Base-by-base conservation (phyloP, 2,797 vertebrate genomes). In the Semaprochilodus insignis region DNA sequence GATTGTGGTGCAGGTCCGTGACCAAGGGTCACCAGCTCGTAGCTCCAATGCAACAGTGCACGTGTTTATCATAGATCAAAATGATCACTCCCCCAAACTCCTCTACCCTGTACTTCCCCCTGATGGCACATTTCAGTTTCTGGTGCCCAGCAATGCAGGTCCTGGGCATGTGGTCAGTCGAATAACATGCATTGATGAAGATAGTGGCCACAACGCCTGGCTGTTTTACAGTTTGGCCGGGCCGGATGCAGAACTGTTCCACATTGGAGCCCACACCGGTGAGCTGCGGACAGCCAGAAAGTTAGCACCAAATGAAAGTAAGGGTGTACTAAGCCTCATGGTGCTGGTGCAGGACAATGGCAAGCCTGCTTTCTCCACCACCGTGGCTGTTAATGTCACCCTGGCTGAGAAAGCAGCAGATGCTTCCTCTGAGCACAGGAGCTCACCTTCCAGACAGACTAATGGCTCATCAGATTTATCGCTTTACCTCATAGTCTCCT, bases 131-230 rank as follows among this genome's bases (percentile, higher is more conserved):
- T 78, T 89, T 27, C 89, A 91, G 4, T 94, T 95, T 83, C 91
- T 86, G 19, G 88, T 96, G 76, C 94, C 91, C 0, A 92, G 92
- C 15, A 93, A 94, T 19, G 92, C 91, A 21, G 91, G 92, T n/a
- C 65, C 89, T 0, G 96, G 95, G 48, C 93, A 95, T 65, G 83
- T 96, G 83, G 90, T 96, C 77, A 94, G 94, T 77, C 95, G 96
- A 81, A 94, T 97, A 86, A 92, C 94, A 44, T 96, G 94, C 0
- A 91, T 96, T 81, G 96, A 96, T 65, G 93, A 91, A 0, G 96
- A 96, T 8, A 93, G 95, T 0, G 96, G 96, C 40, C 93, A 96
- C 87, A 97, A 96, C 0, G 96, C 96, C 1, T 96, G 95, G 95
- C 93, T 97, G 13, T 95, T 95, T 0, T 97, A 96, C 60, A 93